phyloP scores from a whole-genome alignment of 1,140 invertebrate genomes.

The Trinorchestia longiramus region DNA sequence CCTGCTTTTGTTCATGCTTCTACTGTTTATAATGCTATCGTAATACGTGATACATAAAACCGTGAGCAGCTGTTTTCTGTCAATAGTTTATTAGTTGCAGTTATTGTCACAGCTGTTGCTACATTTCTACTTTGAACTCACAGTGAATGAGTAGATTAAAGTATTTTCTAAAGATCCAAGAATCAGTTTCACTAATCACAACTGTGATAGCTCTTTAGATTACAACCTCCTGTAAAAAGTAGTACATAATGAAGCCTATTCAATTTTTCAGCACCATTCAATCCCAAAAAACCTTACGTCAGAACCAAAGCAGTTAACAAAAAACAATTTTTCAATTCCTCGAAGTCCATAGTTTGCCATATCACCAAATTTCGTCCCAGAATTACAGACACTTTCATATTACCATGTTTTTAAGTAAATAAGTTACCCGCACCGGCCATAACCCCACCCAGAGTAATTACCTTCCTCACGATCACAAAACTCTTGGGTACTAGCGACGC shows the following conservation, averaged over 20 bases:
- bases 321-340: neutral
- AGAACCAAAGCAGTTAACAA: neutral
- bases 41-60: too few species aligned
- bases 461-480: constrained; percentile 1
- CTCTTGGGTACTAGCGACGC: neutral
- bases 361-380: neutral
- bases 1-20: too few species aligned
- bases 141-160: too few species aligned
- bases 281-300: neutral
- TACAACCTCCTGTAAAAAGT: too few species aligned
- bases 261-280: neutral
- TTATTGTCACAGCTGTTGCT: too few species aligned
- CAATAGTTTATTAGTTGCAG: too few species aligned
- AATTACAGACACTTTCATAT: neutral
- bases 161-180: too few species aligned
- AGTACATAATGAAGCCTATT: neutral
- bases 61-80: too few species aligned
- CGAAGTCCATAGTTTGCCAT: neutral
- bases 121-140: too few species aligned
- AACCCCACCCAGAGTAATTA: neutral
- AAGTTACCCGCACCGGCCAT: neutral
- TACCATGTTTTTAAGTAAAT: neutral
- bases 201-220: too few species aligned
- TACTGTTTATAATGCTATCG: too few species aligned
- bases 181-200: too few species aligned